Conservation (phyloP, 2,113 vertebrate species). For the Fregetta grallaria region DNA sequence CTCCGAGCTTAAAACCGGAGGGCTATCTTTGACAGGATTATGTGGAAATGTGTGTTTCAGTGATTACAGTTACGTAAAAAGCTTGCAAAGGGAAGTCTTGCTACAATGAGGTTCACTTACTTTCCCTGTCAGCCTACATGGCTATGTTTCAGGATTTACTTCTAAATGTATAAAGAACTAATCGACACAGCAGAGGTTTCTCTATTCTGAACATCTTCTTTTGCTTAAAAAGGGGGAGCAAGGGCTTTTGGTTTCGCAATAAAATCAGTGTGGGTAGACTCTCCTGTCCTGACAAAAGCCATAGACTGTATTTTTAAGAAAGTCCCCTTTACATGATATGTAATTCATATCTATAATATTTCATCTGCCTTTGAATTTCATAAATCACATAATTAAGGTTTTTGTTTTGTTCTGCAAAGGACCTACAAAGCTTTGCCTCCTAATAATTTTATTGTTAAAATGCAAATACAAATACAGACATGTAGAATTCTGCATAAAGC, state of each 20-base stretch:
- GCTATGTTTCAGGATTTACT: background rate
- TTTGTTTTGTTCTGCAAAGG: background rate
- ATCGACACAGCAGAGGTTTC: background rate
- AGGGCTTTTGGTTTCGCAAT: background rate
- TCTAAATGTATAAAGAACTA: background rate
- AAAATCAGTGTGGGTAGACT: background rate
- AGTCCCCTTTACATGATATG: background rate
- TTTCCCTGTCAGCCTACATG: background rate
- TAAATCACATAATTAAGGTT: accelerated
- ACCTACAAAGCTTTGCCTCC: background rate
- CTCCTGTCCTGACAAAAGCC: background rate
- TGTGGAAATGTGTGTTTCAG: background rate
- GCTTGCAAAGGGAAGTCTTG: background rate
- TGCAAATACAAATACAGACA: background rate
- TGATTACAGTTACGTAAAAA: conserved; percentile 38
- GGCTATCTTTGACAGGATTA: background rate
- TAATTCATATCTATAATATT: background rate
- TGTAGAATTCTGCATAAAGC: background rate
- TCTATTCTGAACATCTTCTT: background rate
- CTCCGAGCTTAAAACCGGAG: conserved; percentile 1
- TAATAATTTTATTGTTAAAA: background rate
- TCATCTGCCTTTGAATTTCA: background rate
- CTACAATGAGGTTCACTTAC: background rate
- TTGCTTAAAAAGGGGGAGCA: background rate
- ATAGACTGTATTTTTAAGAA: background rate